phyloP scores from a whole-genome alignment of 2,797 vertebrate species.

The Phyllotis vaccarum region DNA sequence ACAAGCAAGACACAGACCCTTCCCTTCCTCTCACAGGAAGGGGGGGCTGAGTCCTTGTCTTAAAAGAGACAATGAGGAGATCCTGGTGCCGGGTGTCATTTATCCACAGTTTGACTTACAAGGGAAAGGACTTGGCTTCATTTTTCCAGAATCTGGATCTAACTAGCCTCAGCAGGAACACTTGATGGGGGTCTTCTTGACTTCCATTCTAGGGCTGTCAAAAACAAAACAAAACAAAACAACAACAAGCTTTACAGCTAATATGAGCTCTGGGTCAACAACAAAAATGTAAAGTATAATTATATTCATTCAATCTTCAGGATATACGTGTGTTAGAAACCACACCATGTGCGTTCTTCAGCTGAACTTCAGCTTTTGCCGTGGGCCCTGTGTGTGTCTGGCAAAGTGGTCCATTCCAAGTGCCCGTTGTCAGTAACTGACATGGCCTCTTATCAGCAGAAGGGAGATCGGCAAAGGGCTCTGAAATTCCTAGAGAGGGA shows the following conservation, averaged over 20 bases:
- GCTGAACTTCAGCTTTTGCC: not conserved
- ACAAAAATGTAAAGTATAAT: not conserved
- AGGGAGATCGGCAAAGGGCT: accelerated
- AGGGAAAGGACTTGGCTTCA: not conserved
- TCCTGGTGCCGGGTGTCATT: not conserved
- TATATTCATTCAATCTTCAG: not conserved
- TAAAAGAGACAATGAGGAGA: accelerated
- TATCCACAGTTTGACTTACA: not conserved
- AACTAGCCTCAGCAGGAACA: not conserved
- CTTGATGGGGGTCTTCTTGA: not conserved
- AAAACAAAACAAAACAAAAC: too few species aligned
- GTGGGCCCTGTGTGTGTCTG: not conserved
- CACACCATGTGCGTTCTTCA: not conserved
- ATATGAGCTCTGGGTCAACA: not conserved
- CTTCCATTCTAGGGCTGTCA: not conserved
- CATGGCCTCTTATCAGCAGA: not conserved
- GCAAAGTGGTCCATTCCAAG: not conserved
- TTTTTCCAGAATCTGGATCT: accelerated
- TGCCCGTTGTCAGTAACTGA: not conserved
- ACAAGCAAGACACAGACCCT: not conserved
- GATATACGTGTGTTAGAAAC: not conserved
- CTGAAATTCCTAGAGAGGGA: not conserved
- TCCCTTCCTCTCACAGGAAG: not conserved
- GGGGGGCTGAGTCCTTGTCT: not conserved
- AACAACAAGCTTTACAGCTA: too few species aligned